These are phyloP conservation scores for Oxytorus armatus DNA, from an alignment of 2,888 invertebrate species.

Conservation along the genomic window DNA sequence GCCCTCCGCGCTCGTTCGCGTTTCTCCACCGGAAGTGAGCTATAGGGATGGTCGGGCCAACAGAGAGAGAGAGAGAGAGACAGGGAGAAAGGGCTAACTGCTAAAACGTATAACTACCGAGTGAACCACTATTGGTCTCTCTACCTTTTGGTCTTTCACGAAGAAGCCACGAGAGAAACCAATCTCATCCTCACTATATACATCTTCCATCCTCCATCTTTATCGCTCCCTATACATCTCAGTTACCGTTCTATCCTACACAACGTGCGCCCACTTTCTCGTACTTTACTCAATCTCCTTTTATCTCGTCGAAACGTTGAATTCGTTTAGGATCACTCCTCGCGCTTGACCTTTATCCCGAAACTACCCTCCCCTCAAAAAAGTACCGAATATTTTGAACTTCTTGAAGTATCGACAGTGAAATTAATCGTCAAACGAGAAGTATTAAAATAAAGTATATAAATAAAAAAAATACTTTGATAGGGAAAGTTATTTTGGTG, in stretches of 20 bases:
- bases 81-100: slow-evolving; percentile 46
- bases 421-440: too few species aligned
- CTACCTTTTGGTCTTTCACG: slow-evolving; percentile 73
- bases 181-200: slow-evolving; percentile 67
- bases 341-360: slow-evolving; percentile 44
- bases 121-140: slow-evolving; percentile 79
- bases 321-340: slow-evolving; percentile 33
- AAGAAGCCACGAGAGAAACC: slow-evolving; percentile 64
- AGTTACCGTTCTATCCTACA: background rate
- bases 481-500: too few species aligned
- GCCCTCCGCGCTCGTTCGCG: slow-evolving; percentile 70
- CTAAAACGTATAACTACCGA: slow-evolving; percentile 67
- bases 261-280: too few species aligned
- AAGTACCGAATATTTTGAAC: background rate
- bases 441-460: too few species aligned
- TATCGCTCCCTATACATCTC: background rate
- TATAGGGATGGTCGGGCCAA: slow-evolving; percentile 11
- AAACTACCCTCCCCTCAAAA: background rate
- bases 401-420: too few species aligned
- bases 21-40: slow-evolving; percentile 59
- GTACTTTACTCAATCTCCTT: slow-evolving; percentile 13
- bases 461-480: too few species aligned
- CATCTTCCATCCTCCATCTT: slow-evolving; percentile 8
- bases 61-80: background rate
- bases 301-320: slow-evolving; percentile 26